Evolutionary conservation across 2,797 vertebrate species (phyloP), one percentile per base, ranked within the genome.

Genomic region (Coracias cyanogaster): DNA sequence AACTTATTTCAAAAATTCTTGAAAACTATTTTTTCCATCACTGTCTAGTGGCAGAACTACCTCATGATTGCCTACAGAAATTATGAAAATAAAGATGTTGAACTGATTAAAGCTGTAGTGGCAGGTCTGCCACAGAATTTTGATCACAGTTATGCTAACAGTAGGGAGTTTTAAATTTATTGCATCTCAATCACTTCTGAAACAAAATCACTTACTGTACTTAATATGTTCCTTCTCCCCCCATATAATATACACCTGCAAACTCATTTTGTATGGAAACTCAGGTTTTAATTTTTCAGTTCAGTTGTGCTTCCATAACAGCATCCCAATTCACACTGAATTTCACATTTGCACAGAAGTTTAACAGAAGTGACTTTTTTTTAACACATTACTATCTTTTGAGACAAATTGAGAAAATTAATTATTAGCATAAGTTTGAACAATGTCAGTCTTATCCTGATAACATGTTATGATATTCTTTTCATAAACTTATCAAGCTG

Each of bases 361-460:
- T 65, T 73, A 67, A 89, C 24, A 64, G 37, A 18, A 66, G n/a
- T 35, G 41, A 69, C 15, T n/a, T 66, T 65, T 57, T 51, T 2
- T 46, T 2, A 51, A 58, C 10, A 46, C 5, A 14, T 46, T 72
- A 86, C 46, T 57, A 28, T 82, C 18, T 78, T 92, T 46, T 79
- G 39, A 78, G 55, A 48, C 51, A n/a, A n/a, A n/a, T n/a, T n/a
- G n/a, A n/a, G 51, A 88, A 91, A 92, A 91, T 48, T 77, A 93
- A 79, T 84, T 81, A 78, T 11, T 90, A 94, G 72, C 66, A n/a
- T 69, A 88, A 90, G 29, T 41, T 58, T 81, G 77, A 90, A 93
- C 51, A 39, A 89, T 31, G 31, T 74, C 92, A 91, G 58, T 84
- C 54, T 64, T 88, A 81, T 57, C 33, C 62, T 62, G 58, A 79